Conservation (phyloP, 2,113 vertebrate species). For the Diglossa brunneiventris region DNA sequence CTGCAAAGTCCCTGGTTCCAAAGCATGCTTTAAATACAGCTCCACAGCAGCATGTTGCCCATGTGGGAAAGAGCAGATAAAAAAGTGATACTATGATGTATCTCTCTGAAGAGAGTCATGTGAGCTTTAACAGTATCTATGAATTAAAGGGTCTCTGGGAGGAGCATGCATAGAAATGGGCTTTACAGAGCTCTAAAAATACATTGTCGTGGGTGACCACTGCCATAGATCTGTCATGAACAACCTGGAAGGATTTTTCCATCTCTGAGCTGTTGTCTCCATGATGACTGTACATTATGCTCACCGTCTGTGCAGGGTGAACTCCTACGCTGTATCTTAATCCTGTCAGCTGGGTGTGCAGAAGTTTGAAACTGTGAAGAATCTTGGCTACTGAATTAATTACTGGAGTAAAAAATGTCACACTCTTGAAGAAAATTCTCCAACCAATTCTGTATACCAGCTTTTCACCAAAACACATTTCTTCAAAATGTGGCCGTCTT, state of each 20-base stretch:
- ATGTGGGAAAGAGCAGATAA: not conserved
- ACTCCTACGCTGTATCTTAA: not conserved
- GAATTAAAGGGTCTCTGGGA: slow-evolving; percentile 2
- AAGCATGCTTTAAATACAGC: not conserved
- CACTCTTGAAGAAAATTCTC: not conserved
- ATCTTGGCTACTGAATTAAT: slow-evolving; percentile 2
- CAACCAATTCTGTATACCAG: not conserved
- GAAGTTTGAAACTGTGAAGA: not conserved
- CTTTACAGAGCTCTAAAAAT: slow-evolving; percentile 22
- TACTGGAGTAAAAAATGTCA: not conserved
- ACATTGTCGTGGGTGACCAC: not conserved
- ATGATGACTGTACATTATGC: slow-evolving; percentile 1
- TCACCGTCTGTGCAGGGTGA: slow-evolving; percentile 23
- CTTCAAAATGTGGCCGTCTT: not conserved
- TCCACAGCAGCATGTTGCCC: not conserved
- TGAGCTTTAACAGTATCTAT: not conserved
- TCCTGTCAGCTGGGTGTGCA: not conserved
- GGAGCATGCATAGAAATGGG: not conserved
- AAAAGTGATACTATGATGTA: slow-evolving; percentile 18
- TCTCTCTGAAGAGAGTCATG: not conserved
- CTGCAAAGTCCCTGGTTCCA: not conserved
- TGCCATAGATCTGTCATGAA: slow-evolving; percentile 30
- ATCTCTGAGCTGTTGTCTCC: not conserved
- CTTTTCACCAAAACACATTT: not conserved
- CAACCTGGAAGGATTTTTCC: slow-evolving; percentile 27